Percentiles rank a stretch among this genome's conserved stretches.
Evolutionary conservation across 1,140 invertebrate genomes (phyloP).

Genomic region (Chionoecetes opilio): DNA sequence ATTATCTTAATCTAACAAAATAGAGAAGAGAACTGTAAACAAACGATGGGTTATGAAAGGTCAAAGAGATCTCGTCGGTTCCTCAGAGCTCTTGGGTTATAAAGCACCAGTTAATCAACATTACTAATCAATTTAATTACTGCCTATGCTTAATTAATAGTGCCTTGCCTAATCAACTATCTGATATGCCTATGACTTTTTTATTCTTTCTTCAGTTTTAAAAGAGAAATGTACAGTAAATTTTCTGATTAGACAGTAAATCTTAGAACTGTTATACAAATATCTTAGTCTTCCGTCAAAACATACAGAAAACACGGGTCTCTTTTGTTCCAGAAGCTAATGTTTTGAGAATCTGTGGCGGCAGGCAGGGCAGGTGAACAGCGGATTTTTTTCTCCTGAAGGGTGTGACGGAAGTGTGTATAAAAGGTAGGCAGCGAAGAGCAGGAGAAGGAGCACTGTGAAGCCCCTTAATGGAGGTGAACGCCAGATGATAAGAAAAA

Average conservation of each 20-base stretch:
- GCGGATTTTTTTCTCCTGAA: background rate
- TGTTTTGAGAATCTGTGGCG: background rate
- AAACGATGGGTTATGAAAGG: background rate
- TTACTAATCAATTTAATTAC: background rate
- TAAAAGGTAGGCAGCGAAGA: background rate
- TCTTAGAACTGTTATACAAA: background rate
- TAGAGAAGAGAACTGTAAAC: background rate
- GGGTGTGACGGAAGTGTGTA: slow-evolving; percentile 8
- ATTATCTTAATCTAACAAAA: background rate
- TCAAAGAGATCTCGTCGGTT: background rate
- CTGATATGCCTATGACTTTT: too few relatives aligned
- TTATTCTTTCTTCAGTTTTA: background rate
- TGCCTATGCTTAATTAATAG: too few relatives aligned
- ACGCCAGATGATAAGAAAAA: slow-evolving; percentile 4
- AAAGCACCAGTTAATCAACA: background rate
- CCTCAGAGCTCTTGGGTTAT: background rate
- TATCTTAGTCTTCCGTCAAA: background rate
- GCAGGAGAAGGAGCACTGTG: background rate
- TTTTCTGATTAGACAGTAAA: background rate
- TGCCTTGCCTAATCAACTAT: too few relatives aligned
- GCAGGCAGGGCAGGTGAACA: background rate
- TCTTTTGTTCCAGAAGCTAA: background rate
- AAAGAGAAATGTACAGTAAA: background rate
- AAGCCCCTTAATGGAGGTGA: background rate
- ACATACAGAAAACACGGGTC: background rate